A percentile compares a stretch with the other conserved stretches of the same genome.
Evolutionary conservation across 2,888 invertebrate species (phyloP).

Genomic region (Arctia plantaginis): DNA sequence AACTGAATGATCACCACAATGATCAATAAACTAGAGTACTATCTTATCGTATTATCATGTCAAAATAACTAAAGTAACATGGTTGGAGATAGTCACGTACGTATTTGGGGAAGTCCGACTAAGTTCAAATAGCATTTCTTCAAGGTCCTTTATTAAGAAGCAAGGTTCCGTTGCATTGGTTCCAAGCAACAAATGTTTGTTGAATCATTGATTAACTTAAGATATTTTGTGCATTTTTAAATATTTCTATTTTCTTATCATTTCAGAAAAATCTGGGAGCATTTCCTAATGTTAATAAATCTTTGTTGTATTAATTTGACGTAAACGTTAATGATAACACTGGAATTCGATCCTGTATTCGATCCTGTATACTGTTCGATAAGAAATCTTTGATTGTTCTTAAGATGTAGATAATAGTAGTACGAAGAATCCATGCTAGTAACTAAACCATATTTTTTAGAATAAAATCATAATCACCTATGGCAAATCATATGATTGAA

Average conservation of each 20-base stretch:
- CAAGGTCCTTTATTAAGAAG: neutral
- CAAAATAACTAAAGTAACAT: neutral
- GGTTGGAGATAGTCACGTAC: neutral
- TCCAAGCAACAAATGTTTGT: neutral
- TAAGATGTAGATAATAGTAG: neutral
- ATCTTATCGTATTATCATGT: neutral
- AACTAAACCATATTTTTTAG: neutral
- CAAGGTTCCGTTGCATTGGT: neutral
- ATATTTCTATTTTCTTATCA: too few relatives aligned
- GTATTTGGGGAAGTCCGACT: neutral
- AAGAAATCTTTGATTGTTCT: neutral
- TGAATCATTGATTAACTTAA: neutral
- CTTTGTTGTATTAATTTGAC: too few relatives aligned
- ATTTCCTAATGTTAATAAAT: too few relatives aligned
- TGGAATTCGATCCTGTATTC: too few relatives aligned
- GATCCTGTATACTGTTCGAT: too few relatives aligned
- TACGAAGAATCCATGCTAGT: neutral
- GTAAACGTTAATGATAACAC: too few relatives aligned
- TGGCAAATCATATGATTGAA: too few relatives aligned
- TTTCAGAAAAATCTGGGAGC: too few relatives aligned
- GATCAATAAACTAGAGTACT: neutral
- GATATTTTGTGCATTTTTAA: too few relatives aligned
- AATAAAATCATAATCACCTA: too few relatives aligned
- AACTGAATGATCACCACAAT: neutral
- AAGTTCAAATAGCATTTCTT: neutral